Base-by-base conservation (phyloP, 2,797 vertebrate genomes). In the Okamejei kenojei region DNA sequence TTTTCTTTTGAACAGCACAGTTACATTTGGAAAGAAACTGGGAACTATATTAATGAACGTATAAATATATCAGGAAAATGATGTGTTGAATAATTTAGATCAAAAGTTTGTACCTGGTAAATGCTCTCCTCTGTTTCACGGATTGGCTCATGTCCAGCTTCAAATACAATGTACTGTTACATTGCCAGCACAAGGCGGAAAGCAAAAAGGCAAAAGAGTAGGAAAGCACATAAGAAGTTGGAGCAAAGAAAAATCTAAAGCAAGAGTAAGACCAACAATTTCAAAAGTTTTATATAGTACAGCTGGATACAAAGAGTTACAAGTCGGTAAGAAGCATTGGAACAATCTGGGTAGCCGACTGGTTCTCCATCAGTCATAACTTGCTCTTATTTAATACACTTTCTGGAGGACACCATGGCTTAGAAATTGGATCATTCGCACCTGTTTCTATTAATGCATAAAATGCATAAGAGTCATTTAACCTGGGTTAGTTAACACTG, bases 121-220 rank as follows among this genome's bases (percentile, higher is more conserved):
- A 99, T 99, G 98, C 98, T 98, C 97, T 99, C 99, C 96, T 99
- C 99, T 94, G 96, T 99, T 97, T 99, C 99, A 96, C 98, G 98
- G 97, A 99, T 99, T 96, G 98, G 98, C 96, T 99, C 99, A 93
- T 99, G 99, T 98, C 99, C 99, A 96, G 99, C 99, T 97, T 99
- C 99, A 99, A 99, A 99, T 96, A 99, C 99, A 98, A 99, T 99
- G 98, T 99, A 99, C 99, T 99, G 98, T 96, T 96, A 97, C 96
- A 95, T 96, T 97, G 96, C 97, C 97, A 95, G 98, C 97, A 96
- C 96, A 95, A 96, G 95, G 94, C 93, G 93, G 94, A 95, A 88
- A 88, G 61, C 84, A 88, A 17, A 68, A 88, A 68, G 84, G 61
- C 63, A 88, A 86, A 81, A 88, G 29, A 88, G 84, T 68, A 88